Base-by-base conservation (phyloP, 2,797 vertebrate species). In the Astyanax mexicanus region DNA sequence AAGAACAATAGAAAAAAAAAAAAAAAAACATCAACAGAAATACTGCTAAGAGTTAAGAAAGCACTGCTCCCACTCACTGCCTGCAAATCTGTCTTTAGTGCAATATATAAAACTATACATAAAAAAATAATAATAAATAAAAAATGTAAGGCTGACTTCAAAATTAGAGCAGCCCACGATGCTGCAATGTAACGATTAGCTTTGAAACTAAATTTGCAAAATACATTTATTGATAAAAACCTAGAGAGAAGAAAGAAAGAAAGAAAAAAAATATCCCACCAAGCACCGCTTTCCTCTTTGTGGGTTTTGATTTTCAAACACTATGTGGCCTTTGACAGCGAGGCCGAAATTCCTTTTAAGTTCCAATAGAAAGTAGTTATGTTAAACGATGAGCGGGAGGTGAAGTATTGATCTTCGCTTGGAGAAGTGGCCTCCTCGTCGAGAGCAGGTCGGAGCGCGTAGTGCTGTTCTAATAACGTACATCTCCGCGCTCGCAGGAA, bases 371-470 rank as follows among this genome's bases (percentile, higher is more conserved):
- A 79, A 87, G 87, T 90, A 91, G 90, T 92, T 91, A 72, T 92
- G 92, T 92, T 92, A 92, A 92, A 90, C 89, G 91, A 93, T 87
- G 90, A 91, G 90, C 90, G 89, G 85, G 70, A 89, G 91, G 92
- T 89, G 90, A 89, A 89, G 90, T 92, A 93, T 93, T 89, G 92
- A 93, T 93, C 91, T 69, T 67, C 44, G 37, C 84, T 85, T 79
- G 73, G 84, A 72, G 85, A 86, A 78, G 76, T 86, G 84, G 82
- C 84, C 85, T 84, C 86, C 84, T 78, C 57, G 27, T 60, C 35
- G 76, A 68, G 70, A 19, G 45, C 45, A 54, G 70, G 69, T 73
- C 62, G 65, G 66, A 44, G 49, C 42, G 57, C 17, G 70, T 82
- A 84, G 85, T 58, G 77, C 86, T 81, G 87, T 83, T 91, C 91